Evolutionary conservation across 1,140 invertebrate species (phyloP).

Genomic region (Cyclina sinensis): DNA sequence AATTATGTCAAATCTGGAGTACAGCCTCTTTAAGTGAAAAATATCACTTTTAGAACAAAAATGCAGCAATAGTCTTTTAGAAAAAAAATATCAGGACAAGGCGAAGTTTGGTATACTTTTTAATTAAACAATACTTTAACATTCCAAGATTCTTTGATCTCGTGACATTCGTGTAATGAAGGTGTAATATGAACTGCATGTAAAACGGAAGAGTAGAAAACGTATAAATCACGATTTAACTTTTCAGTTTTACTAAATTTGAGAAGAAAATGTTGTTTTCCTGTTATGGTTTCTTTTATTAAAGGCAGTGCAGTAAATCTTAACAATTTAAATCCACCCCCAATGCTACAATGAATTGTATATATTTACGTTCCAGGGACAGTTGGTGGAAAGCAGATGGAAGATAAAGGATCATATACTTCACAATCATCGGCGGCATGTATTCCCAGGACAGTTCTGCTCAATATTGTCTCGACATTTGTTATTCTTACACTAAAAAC

Average conservation of each 20-base stretch:
- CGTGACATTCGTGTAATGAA: background rate
- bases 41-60: too few relatives aligned
- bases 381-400: background rate
- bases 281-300: background rate
- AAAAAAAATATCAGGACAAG: too few relatives aligned
- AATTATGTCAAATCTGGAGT: too few relatives aligned
- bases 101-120: too few relatives aligned
- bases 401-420: background rate
- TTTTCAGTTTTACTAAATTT: background rate
- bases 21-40: too few relatives aligned
- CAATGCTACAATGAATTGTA: background rate
- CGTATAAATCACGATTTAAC: background rate
- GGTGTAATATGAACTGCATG: background rate
- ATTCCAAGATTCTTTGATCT: too few relatives aligned
- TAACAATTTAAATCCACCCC: background rate
- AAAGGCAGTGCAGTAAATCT: background rate
- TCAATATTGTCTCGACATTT: background rate
- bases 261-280: background rate
- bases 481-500: background rate
- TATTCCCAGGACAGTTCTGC: background rate
- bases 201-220: background rate
- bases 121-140: too few relatives aligned
- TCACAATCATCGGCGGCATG: background rate
- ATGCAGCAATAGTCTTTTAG: too few relatives aligned
- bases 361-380: slow-evolving; percentile 33